A percentile compares a stretch with the other conserved stretches of the same genome.
These are phyloP conservation scores for Cheilosia grossa DNA, from an alignment of 2,888 invertebrate species.

Conservation along the genomic window DNA sequence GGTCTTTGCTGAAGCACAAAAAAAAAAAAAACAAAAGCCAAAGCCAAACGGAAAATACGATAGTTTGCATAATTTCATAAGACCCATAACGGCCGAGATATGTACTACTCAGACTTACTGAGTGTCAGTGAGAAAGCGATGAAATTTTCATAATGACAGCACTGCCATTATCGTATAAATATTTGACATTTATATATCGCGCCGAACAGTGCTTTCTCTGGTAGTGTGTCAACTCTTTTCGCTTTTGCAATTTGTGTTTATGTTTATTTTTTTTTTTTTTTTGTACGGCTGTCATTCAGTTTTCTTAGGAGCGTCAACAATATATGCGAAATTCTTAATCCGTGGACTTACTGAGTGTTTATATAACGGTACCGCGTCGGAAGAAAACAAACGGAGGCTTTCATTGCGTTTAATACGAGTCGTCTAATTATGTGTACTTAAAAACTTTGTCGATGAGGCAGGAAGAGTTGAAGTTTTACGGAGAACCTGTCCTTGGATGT, in stretches of 20 bases:
- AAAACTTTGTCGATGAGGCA: background rate
- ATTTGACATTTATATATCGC: background rate
- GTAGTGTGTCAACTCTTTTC: background rate
- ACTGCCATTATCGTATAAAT: conserved; percentile 11
- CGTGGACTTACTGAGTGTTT: conserved; percentile 49
- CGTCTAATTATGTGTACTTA: conserved; percentile 33
- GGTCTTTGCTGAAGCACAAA: background rate
- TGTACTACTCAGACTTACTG: background rate
- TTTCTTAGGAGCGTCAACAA: conserved; percentile 44
- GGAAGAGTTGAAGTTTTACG: background rate
- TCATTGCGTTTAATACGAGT: conserved; percentile 33
- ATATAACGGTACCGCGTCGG: background rate
- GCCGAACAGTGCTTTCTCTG: conserved; percentile 2
- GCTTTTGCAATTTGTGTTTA: background rate
- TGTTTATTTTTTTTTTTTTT: background rate
- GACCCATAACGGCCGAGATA: background rate
- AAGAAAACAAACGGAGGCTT: background rate
- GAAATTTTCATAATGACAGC: conserved; percentile 13
- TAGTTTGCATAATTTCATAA: conserved; percentile 24
- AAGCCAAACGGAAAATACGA: conserved; percentile 1
- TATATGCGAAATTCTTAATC: conserved; percentile 62
- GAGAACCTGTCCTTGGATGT: conserved; percentile 9
- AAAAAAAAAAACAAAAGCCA: no score
- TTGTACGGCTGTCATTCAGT: conserved; percentile 24
- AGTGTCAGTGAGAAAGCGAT: conserved; percentile 1